These are phyloP conservation scores for Sinocyclocheilus maitianheensis DNA, from an alignment of 2,113 vertebrate species.

Conservation along the genomic window DNA sequence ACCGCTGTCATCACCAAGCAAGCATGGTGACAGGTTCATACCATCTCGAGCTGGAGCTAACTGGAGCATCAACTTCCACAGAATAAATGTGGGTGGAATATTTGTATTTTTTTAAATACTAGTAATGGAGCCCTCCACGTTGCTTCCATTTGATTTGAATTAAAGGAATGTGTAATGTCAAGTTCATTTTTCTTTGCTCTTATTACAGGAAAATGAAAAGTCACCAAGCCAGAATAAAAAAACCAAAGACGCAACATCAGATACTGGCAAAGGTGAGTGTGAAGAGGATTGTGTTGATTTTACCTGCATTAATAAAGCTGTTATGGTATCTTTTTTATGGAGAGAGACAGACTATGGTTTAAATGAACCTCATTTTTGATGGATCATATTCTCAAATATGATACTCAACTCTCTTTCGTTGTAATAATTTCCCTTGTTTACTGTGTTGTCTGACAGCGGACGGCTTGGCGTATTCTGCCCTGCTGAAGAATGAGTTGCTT, in stretches of 20 bases:
- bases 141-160: background rate
- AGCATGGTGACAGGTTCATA: constrained; percentile 96
- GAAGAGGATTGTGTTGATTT: background rate
- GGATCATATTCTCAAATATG: background rate
- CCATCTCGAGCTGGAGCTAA: constrained; percentile 96
- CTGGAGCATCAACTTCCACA: constrained; percentile 98
- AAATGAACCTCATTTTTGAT: background rate
- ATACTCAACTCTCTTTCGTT: background rate
- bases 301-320: background rate
- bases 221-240: constrained; percentile 97
- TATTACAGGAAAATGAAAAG: constrained; percentile 92
- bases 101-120: background rate
- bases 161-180: background rate
- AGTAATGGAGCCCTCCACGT: background rate
- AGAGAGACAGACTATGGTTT: background rate
- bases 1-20: constrained; percentile 94
- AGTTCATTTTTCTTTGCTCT: constrained; percentile 14
- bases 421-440: constrained; percentile 23
- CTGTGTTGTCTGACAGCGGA: constrained; percentile 70
- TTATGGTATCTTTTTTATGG: background rate
- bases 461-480: constrained; percentile 93
- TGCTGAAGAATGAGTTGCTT: constrained; percentile 94
- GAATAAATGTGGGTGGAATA: constrained; percentile 87
- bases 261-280: constrained; percentile 91
- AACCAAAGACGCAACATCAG: constrained; percentile 94